phyloP scores from a whole-genome alignment of 2,797 vertebrate genomes.

The Kryptopterus vitreolus region DNA sequence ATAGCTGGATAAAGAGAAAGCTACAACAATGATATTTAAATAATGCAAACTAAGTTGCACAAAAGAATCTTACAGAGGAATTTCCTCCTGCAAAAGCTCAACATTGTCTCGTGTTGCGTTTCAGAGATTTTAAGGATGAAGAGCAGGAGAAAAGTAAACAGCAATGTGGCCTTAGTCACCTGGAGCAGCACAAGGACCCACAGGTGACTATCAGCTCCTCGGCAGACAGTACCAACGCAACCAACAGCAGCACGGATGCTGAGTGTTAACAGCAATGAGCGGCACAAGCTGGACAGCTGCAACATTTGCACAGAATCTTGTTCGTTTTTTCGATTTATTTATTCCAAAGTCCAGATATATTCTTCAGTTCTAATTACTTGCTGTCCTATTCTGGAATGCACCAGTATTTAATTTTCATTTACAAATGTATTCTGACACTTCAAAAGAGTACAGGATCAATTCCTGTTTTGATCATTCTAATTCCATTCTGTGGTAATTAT shows the following conservation, averaged over 20 bases:
- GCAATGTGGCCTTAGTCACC: conserved; percentile 62
- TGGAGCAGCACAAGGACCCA: conserved; percentile 22
- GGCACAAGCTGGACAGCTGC: conserved; percentile 58
- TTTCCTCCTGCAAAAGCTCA: neutral
- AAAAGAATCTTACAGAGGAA: too few relatives aligned
- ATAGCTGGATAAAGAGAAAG: too few relatives aligned
- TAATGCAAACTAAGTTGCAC: too few relatives aligned
- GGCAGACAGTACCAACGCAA: conserved; percentile 45
- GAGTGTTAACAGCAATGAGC: conserved; percentile 64
- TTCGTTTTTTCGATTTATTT: conserved; percentile 49
- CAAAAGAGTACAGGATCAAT: neutral
- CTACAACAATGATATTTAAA: too few relatives aligned
- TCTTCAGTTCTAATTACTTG: conserved; percentile 46
- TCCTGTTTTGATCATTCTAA: neutral
- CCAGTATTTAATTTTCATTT: conserved; percentile 37
- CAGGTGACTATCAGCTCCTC: conserved; percentile 36
- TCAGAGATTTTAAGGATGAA: conserved; percentile 60
- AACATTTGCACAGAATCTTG: conserved; percentile 68
- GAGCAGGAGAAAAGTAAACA: conserved; percentile 42
- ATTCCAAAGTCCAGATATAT: conserved; percentile 39
- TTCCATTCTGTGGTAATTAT: neutral
- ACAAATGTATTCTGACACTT: neutral
- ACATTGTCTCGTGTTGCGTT: conserved; percentile 21
- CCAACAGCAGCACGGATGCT: conserved; percentile 60
- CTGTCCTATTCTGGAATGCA: conserved; percentile 57